Conservation (phyloP, 2,113 vertebrate genomes). For the Tupaia chinensis region DNA sequence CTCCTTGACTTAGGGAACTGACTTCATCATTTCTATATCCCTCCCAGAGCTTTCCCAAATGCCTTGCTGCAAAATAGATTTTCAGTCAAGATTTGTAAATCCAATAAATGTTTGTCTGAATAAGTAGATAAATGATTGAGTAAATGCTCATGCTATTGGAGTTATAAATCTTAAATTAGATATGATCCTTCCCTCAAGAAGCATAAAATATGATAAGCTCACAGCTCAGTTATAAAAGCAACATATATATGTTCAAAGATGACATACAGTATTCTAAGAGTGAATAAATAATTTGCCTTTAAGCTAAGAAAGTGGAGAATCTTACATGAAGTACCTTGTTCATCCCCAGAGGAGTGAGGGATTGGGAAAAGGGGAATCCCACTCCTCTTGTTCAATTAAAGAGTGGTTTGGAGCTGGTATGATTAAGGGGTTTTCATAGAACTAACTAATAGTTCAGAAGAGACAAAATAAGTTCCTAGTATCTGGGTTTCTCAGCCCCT, state of each 20-base stretch:
- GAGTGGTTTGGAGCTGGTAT: neutral
- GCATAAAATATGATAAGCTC: constrained; percentile 30
- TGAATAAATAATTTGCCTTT: constrained; percentile 13
- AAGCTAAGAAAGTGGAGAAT: neutral
- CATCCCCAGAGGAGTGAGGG: neutral
- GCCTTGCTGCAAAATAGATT: neutral
- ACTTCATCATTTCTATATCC: constrained; percentile 27
- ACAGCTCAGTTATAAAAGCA: neutral
- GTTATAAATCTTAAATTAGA: constrained; percentile 60
- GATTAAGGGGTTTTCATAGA: neutral
- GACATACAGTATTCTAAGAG: neutral
- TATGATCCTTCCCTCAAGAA: constrained; percentile 52
- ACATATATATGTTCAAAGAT: neutral
- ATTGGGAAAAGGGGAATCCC: neutral
- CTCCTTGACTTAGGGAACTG: neutral
- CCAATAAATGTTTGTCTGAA: constrained; percentile 48
- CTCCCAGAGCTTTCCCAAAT: neutral
- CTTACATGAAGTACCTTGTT: neutral
- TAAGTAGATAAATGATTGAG: constrained; percentile 16
- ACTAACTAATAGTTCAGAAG: constrained; percentile 34
- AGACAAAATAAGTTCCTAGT: neutral
- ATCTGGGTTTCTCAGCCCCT: neutral
- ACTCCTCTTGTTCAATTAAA: neutral
- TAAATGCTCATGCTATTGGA: neutral
- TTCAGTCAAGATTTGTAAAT: constrained; percentile 58